These are phyloP conservation scores for Chloebia gouldiae DNA, from an alignment of 2,113 vertebrate species.

Conservation along the genomic window DNA sequence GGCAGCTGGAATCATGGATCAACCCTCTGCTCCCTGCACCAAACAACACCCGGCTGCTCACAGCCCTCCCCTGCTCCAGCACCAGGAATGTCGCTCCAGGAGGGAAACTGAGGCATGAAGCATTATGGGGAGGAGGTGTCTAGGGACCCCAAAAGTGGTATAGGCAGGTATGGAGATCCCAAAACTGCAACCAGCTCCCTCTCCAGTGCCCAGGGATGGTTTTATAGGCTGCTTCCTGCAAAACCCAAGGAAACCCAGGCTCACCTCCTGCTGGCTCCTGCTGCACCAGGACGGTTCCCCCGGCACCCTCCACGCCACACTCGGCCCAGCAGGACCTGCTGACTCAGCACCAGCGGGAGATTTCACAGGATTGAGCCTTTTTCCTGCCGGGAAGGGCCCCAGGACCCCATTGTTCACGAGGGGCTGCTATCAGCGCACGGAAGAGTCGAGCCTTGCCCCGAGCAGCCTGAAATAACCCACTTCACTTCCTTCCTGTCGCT, in stretches of 20 bases:
- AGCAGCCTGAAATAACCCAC: constrained; percentile 4
- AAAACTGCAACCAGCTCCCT: background rate
- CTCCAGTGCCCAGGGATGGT: rapidly evolving
- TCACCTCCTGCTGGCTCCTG: background rate
- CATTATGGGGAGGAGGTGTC: rapidly evolving
- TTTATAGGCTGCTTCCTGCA: rapidly evolving
- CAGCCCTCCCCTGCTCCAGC: background rate
- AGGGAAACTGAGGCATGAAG: background rate
- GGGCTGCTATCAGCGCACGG: background rate
- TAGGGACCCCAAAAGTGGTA: rapidly evolving
- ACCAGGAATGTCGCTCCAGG: rapidly evolving
- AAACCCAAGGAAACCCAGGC: background rate
- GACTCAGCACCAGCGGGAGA: background rate
- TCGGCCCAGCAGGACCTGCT: background rate
- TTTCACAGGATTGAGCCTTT: background rate
- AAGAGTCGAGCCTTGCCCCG: background rate
- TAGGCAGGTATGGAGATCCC: rapidly evolving
- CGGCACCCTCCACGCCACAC: rapidly evolving
- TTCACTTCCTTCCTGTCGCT: constrained; percentile 57
- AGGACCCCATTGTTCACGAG: background rate
- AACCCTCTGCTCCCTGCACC: background rate
- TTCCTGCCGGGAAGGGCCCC: constrained; percentile 28
- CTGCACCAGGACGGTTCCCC: background rate
- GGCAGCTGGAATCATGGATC: background rate
- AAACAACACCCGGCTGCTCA: rapidly evolving